A percentile compares a stretch with the other conserved stretches of the same genome.
phyloP scores from a whole-genome alignment of 2,113 vertebrate species.

The Eulemur macaco region DNA sequence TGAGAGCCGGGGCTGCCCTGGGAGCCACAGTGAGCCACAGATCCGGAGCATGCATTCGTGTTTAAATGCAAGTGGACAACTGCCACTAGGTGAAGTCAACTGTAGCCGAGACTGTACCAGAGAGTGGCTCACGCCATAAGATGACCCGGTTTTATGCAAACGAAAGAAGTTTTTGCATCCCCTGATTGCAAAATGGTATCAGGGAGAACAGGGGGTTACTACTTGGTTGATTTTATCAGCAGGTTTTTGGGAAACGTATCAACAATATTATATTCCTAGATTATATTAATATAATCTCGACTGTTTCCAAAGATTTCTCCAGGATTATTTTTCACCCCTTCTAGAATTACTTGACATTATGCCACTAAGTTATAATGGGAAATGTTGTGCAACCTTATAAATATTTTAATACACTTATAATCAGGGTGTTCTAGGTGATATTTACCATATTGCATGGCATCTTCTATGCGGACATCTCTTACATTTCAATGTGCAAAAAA shows the following conservation, averaged over 20 bases:
- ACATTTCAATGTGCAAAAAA: not conserved
- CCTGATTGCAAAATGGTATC: not conserved
- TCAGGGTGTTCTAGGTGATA: not conserved
- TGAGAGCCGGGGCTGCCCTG: not conserved
- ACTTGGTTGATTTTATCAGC: not conserved
- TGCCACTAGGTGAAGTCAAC: not conserved
- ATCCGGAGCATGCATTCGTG: not conserved
- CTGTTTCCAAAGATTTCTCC: not conserved
- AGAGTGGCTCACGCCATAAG: not conserved
- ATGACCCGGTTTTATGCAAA: not conserved
- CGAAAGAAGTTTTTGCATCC: not conserved
- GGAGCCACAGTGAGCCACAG: not conserved
- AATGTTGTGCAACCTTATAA: not conserved
- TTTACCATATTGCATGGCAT: not conserved
- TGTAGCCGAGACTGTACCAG: not conserved
- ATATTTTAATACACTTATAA: constrained; percentile 1
- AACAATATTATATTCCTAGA: not conserved
- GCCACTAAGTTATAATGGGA: not conserved
- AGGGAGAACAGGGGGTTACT: not conserved
- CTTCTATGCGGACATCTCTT: not conserved
- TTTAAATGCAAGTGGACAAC: not conserved
- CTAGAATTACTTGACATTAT: not conserved
- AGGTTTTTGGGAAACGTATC: not conserved
- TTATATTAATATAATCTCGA: not conserved
- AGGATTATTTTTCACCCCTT: not conserved